Conservation (phyloP, 2,113 vertebrate species). For the Pygoscelis antarcticus region DNA sequence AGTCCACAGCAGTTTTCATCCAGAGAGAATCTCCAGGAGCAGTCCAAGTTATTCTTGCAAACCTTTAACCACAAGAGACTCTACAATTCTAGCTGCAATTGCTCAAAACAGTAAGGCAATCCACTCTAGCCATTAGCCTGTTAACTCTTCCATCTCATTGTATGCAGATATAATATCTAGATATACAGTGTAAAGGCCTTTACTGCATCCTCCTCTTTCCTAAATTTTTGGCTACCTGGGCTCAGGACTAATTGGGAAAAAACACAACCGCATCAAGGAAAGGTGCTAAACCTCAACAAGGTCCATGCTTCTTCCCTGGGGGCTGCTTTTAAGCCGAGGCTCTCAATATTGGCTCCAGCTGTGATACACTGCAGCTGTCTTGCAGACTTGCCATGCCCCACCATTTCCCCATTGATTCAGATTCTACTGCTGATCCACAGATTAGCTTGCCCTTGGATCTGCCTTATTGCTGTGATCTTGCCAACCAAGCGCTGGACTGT, state of each 20-base stretch:
- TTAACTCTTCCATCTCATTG: neutral
- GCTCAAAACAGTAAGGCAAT: neutral
- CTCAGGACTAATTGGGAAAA: neutral
- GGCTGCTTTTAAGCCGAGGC: neutral
- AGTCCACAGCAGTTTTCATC: neutral
- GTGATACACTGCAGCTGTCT: neutral
- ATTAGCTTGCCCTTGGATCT: neutral
- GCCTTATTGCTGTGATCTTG: neutral
- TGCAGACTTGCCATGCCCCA: neutral
- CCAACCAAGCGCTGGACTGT: accelerated
- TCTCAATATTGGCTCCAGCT: neutral
- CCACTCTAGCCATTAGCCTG: neutral
- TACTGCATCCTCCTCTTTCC: neutral
- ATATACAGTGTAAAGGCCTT: neutral
- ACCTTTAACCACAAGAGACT: neutral
- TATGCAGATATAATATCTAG: neutral
- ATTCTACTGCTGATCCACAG: neutral
- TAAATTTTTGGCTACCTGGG: accelerated
- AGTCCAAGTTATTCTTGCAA: neutral
- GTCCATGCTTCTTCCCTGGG: accelerated
- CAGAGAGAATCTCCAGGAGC: neutral
- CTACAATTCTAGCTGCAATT: neutral
- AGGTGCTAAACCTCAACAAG: accelerated
- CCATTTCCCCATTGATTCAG: neutral
- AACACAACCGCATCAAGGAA: accelerated